Conservation (phyloP, 2,797 vertebrate genomes). For the Chelon labrosus region DNA sequence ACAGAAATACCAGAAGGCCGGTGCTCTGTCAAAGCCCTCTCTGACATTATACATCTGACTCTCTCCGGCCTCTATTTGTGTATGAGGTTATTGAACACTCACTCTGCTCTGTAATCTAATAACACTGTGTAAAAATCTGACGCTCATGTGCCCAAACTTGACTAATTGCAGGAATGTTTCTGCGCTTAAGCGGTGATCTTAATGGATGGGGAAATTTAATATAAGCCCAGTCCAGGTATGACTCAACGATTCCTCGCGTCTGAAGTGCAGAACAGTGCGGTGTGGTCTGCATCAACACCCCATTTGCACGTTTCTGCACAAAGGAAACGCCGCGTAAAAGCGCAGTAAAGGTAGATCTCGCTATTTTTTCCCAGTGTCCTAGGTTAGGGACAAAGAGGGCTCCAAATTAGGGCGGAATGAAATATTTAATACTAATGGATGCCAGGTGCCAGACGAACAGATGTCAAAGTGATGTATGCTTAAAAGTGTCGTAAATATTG, state of each 20-base stretch:
- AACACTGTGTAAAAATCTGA: conserved; percentile 32
- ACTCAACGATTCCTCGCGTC: conserved; percentile 45
- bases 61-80: conserved; percentile 43
- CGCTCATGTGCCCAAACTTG: conserved; percentile 29
- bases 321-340: conserved; percentile 52
- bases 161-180: conserved; percentile 59
- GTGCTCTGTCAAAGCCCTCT: conserved; percentile 8
- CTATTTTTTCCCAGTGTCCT: conserved; percentile 37
- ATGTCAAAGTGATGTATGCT: conserved; percentile 86
- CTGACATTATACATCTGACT: conserved; percentile 35
- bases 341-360: conserved; percentile 33
- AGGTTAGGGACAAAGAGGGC: conserved; percentile 49
- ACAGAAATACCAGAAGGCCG: background rate
- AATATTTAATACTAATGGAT: conserved; percentile 83
- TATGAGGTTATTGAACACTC: conserved; percentile 47
- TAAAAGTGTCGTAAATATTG: conserved; percentile 84
- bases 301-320: conserved; percentile 67
- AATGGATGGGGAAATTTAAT: conserved; percentile 61
- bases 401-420: conserved; percentile 73
- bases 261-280: conserved; percentile 24
- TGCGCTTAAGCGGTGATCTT: conserved; percentile 28
- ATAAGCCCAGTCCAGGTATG: conserved; percentile 51
- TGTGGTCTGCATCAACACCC: conserved; percentile 72
- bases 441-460: conserved; percentile 82
- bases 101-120: conserved; percentile 45